These are phyloP conservation scores for Serranus cabrilla DNA, from an alignment of 2,797 vertebrate genomes.

Conservation along the genomic window DNA sequence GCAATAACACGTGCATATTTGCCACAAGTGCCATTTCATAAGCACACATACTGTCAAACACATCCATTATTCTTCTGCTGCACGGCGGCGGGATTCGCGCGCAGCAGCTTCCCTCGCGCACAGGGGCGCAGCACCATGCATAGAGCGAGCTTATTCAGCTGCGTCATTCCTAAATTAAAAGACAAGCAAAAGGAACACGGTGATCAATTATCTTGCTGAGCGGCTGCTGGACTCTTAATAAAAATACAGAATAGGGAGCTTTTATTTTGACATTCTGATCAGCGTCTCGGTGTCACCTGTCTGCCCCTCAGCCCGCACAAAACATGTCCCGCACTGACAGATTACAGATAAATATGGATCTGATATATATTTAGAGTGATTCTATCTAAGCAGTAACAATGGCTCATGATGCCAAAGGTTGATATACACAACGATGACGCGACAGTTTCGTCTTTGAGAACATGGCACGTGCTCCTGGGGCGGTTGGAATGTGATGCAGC, in stretches of 20 bases:
- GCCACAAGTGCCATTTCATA: neutral
- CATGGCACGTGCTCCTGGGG: slow-evolving; percentile 64
- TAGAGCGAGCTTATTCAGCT: slow-evolving; percentile 35
- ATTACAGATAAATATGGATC: neutral
- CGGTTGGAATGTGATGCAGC: slow-evolving; percentile 65
- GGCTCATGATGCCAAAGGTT: neutral
- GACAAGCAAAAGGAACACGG: neutral
- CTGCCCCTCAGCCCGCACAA: neutral
- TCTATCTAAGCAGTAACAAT: neutral
- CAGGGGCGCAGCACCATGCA: slow-evolving; percentile 11
- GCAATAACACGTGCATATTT: neutral
- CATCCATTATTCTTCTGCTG: neutral
- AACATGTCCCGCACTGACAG: neutral
- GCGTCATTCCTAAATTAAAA: slow-evolving; percentile 64
- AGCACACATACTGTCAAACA: neutral
- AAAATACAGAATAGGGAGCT: neutral
- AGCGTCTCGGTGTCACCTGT: slow-evolving; percentile 43
- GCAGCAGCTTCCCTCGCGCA: slow-evolving; percentile 27
- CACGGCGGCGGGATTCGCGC: slow-evolving; percentile 2
- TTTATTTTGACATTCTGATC: neutral
- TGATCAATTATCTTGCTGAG: neutral
- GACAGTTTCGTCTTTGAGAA: slow-evolving; percentile 1
- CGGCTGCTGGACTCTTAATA: neutral
- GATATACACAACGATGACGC: slow-evolving; percentile 6
- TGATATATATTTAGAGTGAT: neutral